phyloP scores from a whole-genome alignment of 1,140 invertebrate genomes.

The Drosophila murphyi region DNA sequence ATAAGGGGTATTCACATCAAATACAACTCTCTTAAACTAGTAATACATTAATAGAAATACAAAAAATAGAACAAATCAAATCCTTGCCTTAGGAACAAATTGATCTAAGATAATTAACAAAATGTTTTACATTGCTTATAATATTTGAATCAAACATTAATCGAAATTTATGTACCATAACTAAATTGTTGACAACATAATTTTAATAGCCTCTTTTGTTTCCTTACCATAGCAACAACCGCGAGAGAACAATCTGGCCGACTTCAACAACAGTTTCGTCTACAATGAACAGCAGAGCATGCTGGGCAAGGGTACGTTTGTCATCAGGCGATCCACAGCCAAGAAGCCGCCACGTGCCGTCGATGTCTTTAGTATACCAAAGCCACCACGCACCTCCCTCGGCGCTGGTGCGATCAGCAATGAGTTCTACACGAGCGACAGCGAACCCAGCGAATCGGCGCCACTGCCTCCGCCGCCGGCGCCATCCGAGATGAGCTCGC shows the following conservation, averaged over 20 bases:
- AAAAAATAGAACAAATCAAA: too few relatives aligned
- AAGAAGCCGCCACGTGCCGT: slow-evolving; percentile 69
- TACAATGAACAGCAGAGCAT: slow-evolving; percentile 70
- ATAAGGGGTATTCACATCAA: too few relatives aligned
- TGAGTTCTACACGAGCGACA: slow-evolving; percentile 72
- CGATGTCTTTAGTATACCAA: slow-evolving; percentile 65
- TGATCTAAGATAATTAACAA: too few relatives aligned
- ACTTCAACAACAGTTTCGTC: slow-evolving; percentile 60
- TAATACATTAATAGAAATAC: too few relatives aligned
- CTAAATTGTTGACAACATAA: too few relatives aligned
- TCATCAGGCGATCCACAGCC: slow-evolving; percentile 71
- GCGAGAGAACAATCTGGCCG: slow-evolving; percentile 31
- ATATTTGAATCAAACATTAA: too few relatives aligned
- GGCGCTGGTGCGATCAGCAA: slow-evolving; percentile 62
- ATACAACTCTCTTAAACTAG: too few relatives aligned
- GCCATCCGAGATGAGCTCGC: slow-evolving; percentile 56
- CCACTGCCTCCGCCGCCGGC: slow-evolving; percentile 46
- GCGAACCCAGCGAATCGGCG: slow-evolving; percentile 60
- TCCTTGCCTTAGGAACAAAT: too few relatives aligned
- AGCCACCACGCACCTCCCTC: slow-evolving; percentile 61
- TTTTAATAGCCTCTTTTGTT: background rate
- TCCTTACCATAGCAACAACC: slow-evolving; percentile 22
- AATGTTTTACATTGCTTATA: too few relatives aligned
- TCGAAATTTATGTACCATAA: too few relatives aligned
- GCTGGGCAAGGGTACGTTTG: slow-evolving; percentile 79